Evolutionary conservation across 2,113 vertebrate species (phyloP), one percentile per base, ranked within the genome.

Genomic region (Petrocephalus zakoni): DNA sequence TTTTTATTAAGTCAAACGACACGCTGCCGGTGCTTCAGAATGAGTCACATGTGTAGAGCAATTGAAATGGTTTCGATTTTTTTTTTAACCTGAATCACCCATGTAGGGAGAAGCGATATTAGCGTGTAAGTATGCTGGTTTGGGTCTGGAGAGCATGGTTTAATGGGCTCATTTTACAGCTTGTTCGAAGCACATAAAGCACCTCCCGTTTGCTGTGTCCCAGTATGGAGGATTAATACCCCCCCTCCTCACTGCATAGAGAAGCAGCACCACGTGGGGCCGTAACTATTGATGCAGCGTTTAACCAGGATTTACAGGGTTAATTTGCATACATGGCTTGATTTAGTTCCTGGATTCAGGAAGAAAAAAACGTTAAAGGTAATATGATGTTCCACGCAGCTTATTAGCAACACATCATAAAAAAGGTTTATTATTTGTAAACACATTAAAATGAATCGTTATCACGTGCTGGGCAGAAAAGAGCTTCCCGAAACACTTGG

Each of bases 1-100:
- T 93, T 94, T 94, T 95, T 94, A 95, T 95, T 95, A 94, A 95
- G 93, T 93, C 94, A 92, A 86, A 88, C 84, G 91, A 92, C 90
- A 94, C 88, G 64, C 84, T 25, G 61, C n/a, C 64, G 64, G n/a
- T 6, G 1, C 29, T 37, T 25, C 22, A 13, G 61, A 86, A 84
- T 90, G 91, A 94, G 91, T 87, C 72, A 88, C 85, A 46, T 68
- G 88, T 85, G 42, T 6, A 22, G 89, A 46, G 87, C 81, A 90
- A 92, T 92, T 89, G n/a, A 89, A 86, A 72, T 17, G 22, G 61
- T 49, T 78, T 78, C 85, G 88, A 89, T 89, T 89, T 85, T 34
- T 22, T 42, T 42, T 42, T n/a, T n/a, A n/a, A 37, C 49, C 84
- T 17, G 42, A 86, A 46, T 75, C 61, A 55, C 34, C 86, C 82